Conservation (phyloP, 1,140 invertebrate species). For the Drosophila guanche region DNA sequence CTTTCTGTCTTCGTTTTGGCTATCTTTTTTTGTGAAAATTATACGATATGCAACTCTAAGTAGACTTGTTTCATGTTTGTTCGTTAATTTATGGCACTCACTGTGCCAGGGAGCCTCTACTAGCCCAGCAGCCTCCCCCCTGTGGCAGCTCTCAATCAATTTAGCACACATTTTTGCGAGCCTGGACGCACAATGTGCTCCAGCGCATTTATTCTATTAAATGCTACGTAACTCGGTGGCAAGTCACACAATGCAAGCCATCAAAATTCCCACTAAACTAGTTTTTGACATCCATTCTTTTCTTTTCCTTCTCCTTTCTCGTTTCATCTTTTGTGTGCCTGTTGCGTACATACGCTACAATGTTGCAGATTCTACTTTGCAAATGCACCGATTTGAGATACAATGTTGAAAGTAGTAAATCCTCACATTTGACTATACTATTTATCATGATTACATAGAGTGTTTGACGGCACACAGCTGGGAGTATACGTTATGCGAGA, state of each 20-base stretch:
- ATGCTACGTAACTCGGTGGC: conserved; percentile 58
- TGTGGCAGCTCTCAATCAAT: conserved; percentile 60
- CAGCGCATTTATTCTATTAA: conserved; percentile 69
- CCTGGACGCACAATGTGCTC: conserved; percentile 5
- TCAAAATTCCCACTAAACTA: conserved; percentile 76
- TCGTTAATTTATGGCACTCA: conserved; percentile 63
- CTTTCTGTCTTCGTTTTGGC: conserved; percentile 65
- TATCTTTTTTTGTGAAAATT: conserved; percentile 68
- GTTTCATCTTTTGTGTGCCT: conserved; percentile 1
- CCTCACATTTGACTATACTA: too few species aligned
- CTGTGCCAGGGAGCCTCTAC: not conserved
- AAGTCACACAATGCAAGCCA: conserved; percentile 4
- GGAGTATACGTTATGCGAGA: too few species aligned
- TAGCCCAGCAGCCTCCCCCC: not conserved
- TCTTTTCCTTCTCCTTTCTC: conserved; percentile 12
- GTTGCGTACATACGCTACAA: conserved; percentile 31
- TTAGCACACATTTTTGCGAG: conserved; percentile 64
- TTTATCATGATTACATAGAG: too few species aligned
- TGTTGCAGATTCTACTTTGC: conserved; percentile 4
- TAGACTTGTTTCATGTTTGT: conserved; percentile 61
- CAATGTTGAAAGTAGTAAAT: conserved; percentile 29
- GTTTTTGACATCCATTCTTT: conserved; percentile 40
- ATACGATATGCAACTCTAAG: conserved; percentile 70
- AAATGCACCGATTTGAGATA: conserved; percentile 36
- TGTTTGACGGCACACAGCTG: too few species aligned